phyloP scores from a whole-genome alignment of 2,113 vertebrate genomes.

The Tichodroma muraria region DNA sequence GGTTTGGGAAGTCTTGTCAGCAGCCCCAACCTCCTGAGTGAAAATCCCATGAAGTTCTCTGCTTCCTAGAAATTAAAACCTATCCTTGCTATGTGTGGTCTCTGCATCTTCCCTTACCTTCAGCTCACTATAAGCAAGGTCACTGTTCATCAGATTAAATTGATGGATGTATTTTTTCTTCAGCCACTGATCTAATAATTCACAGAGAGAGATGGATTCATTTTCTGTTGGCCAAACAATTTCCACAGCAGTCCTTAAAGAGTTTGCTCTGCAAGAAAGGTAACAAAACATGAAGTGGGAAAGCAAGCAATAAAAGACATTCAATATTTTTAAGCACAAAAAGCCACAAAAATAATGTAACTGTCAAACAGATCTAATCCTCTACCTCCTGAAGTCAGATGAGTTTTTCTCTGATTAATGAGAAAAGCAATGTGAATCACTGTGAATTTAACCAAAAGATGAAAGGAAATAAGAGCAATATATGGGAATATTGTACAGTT shows the following conservation, averaged over 20 bases:
- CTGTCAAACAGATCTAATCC: neutral
- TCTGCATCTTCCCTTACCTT: conserved; percentile 49
- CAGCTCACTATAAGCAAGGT: conserved; percentile 52
- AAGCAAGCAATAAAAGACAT: neutral
- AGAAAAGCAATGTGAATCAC: neutral
- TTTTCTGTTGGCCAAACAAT: conserved; percentile 79
- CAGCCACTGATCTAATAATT: conserved; percentile 67
- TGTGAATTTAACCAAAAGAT: neutral
- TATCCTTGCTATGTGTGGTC: neutral
- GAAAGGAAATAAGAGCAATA: neutral
- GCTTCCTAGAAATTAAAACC: neutral
- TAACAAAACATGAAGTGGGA: neutral
- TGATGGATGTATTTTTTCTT: conserved; percentile 71
- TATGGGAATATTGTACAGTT: neutral
- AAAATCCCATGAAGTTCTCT: neutral
- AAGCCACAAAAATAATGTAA: neutral
- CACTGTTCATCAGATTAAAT: conserved; percentile 69
- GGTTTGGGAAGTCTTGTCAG: neutral
- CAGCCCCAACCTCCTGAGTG: neutral
- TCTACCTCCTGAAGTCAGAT: neutral
- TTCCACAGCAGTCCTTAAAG: conserved; percentile 75
- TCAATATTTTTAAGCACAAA: neutral
- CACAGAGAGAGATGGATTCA: conserved; percentile 70
- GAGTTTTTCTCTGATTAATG: neutral
- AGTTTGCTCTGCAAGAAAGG: conserved; percentile 70